Conservation (phyloP, 1,140 invertebrate species). For the Ectropis grisescens region DNA sequence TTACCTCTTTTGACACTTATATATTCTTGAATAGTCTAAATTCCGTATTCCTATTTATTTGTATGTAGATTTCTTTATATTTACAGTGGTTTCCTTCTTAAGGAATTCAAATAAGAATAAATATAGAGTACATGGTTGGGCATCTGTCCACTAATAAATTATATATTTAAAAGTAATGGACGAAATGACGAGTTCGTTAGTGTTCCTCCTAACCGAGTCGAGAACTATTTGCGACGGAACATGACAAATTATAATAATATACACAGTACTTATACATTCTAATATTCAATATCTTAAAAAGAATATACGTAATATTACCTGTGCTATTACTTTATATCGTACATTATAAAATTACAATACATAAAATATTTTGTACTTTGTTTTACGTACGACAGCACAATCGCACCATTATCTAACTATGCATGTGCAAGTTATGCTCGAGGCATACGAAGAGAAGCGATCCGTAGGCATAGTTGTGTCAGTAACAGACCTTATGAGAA, state of each 20-base stretch:
- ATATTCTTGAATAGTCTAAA: too few species aligned
- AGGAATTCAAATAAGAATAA: constrained; percentile 49
- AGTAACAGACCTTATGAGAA: constrained; percentile 38
- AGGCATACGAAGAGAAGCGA: too few species aligned
- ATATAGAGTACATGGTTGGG: constrained; percentile 49
- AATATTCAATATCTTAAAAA: constrained; percentile 47
- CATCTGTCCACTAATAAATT: constrained; percentile 60
- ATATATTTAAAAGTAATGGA: constrained; percentile 68
- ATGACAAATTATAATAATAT: constrained; percentile 61
- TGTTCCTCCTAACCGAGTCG: constrained; percentile 58
- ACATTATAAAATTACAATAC: constrained; percentile 64
- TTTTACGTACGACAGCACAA: constrained; percentile 46
- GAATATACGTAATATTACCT: constrained; percentile 55
- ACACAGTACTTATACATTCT: constrained; percentile 46
- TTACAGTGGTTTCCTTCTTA: constrained; percentile 58
- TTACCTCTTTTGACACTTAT: too few species aligned
- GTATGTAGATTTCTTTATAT: too few species aligned
- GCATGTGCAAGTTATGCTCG: constrained; percentile 9
- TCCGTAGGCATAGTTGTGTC: too few species aligned
- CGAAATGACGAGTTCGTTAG: constrained; percentile 68
- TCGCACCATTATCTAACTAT: constrained; percentile 51
- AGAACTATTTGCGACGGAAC: constrained; percentile 66
- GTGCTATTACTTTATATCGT: constrained; percentile 59
- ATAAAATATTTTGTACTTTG: constrained; percentile 70
- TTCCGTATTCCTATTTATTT: constrained; percentile 53